Base-by-base conservation (phyloP, 2,797 vertebrate genomes). In the Galagoides demidoff region DNA sequence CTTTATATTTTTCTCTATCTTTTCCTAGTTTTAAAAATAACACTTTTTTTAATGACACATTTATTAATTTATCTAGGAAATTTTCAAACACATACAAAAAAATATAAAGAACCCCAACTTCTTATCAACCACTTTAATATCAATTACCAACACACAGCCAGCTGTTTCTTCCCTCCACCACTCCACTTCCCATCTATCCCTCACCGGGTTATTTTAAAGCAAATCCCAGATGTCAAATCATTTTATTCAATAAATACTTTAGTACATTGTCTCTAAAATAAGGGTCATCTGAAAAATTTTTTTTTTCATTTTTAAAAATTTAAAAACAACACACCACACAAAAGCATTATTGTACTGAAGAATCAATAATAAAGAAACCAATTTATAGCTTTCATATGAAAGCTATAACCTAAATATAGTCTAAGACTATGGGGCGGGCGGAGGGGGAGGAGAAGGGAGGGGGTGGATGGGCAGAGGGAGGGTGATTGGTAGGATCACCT, bases 1-100 rank as follows among this genome's bases (percentile, higher is more conserved):
- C 77, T 55, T 93, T 86, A 57, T 49, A 73, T 79, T 89, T 49
- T 85, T 55, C 37, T 74, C 0, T 31, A 61, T 78, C 16, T 86
- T 94, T 83, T 63, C n/a, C 90, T 90, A 81, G 57, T 84, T 95
- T 85, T 84, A 82, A 79, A 96, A 95, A 92, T 84, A 70, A 83
- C 31, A 19, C 74, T 16, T 74, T 89, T 74, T 90, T 89, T 49
- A 57, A 68, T 76, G 34, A 71, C 7, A 85, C n/a, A 92, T 86
- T 89, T 43, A 90, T 71, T 81, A 87, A 71, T 71, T 89, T 95
- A 83, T 81, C 64, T 57, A 78, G 82, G 39, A 57, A 93, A 83
- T 82, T 93, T 96, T 85, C 20, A 74, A 73, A 84, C 20, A 89
- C 23, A 77, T 52, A 85, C n/a, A 82, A 92, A 96, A 85, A 78